A percentile compares a stretch with the other conserved stretches of the same genome.
Conservation (phyloP, 2,797 vertebrate species). For the Gadopsis marmoratus region DNA sequence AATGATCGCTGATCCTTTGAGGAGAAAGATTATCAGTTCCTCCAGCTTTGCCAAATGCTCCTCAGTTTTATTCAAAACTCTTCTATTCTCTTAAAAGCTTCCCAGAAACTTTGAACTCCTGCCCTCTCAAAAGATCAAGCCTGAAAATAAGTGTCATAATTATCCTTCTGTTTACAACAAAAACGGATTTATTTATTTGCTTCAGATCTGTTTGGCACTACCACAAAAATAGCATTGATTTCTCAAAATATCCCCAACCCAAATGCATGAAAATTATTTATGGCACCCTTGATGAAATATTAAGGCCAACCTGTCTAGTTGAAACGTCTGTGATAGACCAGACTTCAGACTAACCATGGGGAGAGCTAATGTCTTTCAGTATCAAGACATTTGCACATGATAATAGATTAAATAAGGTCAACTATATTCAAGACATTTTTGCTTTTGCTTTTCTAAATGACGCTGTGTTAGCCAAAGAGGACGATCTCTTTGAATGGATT, state of each 20-base stretch:
- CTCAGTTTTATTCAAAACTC: slow-evolving; percentile 60
- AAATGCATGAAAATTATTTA: slow-evolving; percentile 78
- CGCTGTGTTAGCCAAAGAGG: slow-evolving; percentile 92
- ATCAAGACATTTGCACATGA: slow-evolving; percentile 82
- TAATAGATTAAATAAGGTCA: slow-evolving; percentile 85
- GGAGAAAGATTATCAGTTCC: slow-evolving; percentile 56
- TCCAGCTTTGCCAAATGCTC: slow-evolving; percentile 69
- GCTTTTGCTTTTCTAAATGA: slow-evolving; percentile 89
- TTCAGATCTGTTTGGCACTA: slow-evolving; percentile 73
- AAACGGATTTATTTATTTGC: slow-evolving; percentile 67
- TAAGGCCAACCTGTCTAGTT: slow-evolving; percentile 72
- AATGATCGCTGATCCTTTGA: slow-evolving; percentile 54
- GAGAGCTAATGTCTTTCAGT: slow-evolving; percentile 84
- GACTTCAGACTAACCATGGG: slow-evolving; percentile 73
- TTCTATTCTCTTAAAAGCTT: slow-evolving; percentile 65
- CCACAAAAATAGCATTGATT: slow-evolving; percentile 72
- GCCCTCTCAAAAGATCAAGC: slow-evolving; percentile 70
- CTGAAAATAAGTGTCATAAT: slow-evolving; percentile 64
- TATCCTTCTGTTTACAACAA: slow-evolving; percentile 69
- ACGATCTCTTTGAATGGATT: slow-evolving; percentile 92
- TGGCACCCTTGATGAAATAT: slow-evolving; percentile 76
- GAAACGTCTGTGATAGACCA: slow-evolving; percentile 74
- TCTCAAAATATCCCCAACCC: slow-evolving; percentile 78
- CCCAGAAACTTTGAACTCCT: slow-evolving; percentile 62
- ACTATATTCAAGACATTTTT: slow-evolving; percentile 88